phyloP scores from a whole-genome alignment of 2,888 invertebrate genomes.

The Andrena bucephala region DNA sequence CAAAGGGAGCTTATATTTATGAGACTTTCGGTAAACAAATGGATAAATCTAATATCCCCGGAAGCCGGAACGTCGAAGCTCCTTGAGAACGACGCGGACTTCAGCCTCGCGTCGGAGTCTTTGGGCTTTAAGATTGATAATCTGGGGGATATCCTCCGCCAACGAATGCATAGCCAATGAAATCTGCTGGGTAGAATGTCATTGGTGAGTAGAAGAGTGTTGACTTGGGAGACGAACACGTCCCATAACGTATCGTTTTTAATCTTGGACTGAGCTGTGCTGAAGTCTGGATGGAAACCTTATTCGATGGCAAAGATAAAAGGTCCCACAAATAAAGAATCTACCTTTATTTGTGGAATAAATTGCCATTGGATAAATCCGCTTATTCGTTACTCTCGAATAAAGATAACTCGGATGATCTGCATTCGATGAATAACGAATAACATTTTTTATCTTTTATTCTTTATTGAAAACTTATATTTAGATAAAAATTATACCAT shows the following conservation, averaged over 20 bases:
- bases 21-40: constrained; percentile 85
- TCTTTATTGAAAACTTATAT: no score
- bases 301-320: no score
- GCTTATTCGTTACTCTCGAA: no score
- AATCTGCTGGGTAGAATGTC: background rate
- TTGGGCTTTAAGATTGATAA: constrained; percentile 21
- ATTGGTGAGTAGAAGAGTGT: background rate
- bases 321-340: no score
- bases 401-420: no score
- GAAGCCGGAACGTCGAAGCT: constrained; percentile 66
- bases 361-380: no score
- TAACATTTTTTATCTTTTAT: no score
- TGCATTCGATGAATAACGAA: no score
- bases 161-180: constrained; percentile 13
- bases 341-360: no score
- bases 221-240: background rate
- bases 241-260: background rate
- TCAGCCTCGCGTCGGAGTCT: constrained; percentile 7
- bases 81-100: constrained; percentile 62
- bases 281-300: background rate
- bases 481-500: no score
- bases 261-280: background rate
- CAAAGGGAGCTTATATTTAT: constrained; percentile 84
- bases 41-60: constrained; percentile 83
- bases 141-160: constrained; percentile 6